Conservation (phyloP, 2,797 vertebrate species). For the Pseudochaenichthys georgianus region DNA sequence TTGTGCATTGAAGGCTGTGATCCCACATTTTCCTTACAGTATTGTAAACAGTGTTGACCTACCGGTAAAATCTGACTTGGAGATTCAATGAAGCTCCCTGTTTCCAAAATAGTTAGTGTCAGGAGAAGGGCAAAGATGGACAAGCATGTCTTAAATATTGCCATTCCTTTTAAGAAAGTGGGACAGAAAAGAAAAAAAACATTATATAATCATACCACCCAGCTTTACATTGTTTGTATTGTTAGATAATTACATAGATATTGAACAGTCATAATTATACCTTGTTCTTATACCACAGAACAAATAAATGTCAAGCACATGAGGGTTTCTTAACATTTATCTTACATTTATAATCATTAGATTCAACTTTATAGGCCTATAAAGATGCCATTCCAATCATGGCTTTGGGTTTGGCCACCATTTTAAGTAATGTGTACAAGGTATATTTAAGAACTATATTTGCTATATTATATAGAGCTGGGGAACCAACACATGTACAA, state of each 20-base stretch:
- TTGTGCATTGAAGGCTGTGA: not conserved
- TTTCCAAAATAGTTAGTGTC: slow-evolving; percentile 59
- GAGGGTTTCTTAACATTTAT: not conserved
- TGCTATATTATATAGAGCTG: not conserved
- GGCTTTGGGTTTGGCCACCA: not conserved
- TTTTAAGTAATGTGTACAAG: not conserved
- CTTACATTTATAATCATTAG: too few relatives aligned
- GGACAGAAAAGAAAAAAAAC: not conserved
- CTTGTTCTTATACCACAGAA: too few relatives aligned
- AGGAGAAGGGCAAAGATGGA: slow-evolving; percentile 48
- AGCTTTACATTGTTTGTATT: not conserved
- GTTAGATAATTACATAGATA: not conserved
- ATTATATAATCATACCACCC: not conserved
- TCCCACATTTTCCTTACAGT: slow-evolving; percentile 34
- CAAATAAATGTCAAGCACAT: too few relatives aligned
- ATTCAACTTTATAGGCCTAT: not conserved
- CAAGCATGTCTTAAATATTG: slow-evolving; percentile 40
- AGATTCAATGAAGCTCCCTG: slow-evolving; percentile 31
- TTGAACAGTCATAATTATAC: too few relatives aligned
- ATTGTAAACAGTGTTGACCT: slow-evolving; percentile 34
- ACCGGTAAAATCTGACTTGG: slow-evolving; percentile 44
- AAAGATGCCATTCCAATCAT: too few relatives aligned
- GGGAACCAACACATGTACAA: not conserved
- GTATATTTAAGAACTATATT: not conserved
- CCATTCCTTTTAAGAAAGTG: slow-evolving; percentile 66